Conservation (phyloP, 2,113 vertebrate species). For the Dicrurus megarhynchus region DNA sequence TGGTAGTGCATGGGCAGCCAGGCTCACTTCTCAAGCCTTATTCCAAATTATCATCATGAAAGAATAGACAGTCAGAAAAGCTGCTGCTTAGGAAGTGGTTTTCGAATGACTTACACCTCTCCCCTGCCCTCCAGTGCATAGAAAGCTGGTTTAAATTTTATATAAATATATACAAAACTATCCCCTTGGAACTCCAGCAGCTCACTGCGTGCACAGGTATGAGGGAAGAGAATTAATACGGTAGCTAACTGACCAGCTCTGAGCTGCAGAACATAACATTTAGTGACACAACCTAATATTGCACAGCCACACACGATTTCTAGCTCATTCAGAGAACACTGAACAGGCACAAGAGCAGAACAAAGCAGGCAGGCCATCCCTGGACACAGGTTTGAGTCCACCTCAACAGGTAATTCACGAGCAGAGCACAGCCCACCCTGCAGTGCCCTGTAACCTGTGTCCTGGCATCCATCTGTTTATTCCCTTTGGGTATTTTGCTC, state of each 20-base stretch:
- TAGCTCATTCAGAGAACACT: fast-evolving
- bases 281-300: background rate
- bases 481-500: background rate
- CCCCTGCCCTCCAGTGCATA: background rate
- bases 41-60: background rate
- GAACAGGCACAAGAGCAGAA: background rate
- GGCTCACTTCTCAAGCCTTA: background rate
- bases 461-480: background rate
- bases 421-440: background rate
- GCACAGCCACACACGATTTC: fast-evolving
- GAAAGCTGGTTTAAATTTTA: background rate
- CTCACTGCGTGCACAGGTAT: background rate
- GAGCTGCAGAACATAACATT: background rate
- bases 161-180: background rate
- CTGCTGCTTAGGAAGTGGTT: background rate
- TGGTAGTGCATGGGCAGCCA: background rate
- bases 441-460: background rate
- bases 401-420: fast-evolving
- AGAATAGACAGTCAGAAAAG: background rate
- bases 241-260: background rate
- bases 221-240: background rate
- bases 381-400: background rate
- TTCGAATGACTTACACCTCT: background rate
- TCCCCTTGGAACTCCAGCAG: background rate
- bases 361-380: background rate